Evolutionary conservation across 2,113 vertebrate genomes (phyloP).

Genomic region (Eonycteris spelaea): DNA sequence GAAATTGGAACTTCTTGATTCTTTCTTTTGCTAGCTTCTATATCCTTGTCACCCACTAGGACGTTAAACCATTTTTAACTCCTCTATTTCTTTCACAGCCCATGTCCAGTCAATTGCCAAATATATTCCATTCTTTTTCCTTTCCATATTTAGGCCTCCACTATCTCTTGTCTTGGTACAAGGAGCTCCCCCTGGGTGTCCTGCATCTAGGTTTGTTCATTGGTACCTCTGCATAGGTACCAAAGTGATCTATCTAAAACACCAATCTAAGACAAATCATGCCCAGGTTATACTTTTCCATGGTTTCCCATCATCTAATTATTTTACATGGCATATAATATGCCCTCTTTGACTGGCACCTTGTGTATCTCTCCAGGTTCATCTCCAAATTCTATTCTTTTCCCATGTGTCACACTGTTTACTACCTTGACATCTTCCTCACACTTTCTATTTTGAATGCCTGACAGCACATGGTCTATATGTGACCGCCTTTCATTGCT

Average conservation of each 20-base stretch:
- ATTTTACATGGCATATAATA: background rate
- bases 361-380: background rate
- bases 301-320: background rate
- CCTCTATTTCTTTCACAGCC: background rate
- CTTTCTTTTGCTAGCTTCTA: background rate
- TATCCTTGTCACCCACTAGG: background rate
- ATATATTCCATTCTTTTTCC: fast-evolving
- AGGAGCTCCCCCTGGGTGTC: background rate
- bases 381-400: background rate
- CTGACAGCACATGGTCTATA: background rate
- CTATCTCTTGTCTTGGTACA: background rate
- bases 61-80: background rate
- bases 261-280: background rate
- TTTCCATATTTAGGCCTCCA: background rate
- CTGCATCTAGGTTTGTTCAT: background rate
- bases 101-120: background rate
- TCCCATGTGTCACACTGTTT: background rate
- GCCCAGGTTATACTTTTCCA: background rate
- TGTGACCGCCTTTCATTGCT: background rate
- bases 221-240: background rate
- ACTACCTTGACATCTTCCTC: background rate
- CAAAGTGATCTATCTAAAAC: background rate
- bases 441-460: background rate
- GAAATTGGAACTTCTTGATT: background rate
- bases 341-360: background rate